phyloP scores from a whole-genome alignment of 1,140 invertebrate species.

The Matsumurasca onukii region DNA sequence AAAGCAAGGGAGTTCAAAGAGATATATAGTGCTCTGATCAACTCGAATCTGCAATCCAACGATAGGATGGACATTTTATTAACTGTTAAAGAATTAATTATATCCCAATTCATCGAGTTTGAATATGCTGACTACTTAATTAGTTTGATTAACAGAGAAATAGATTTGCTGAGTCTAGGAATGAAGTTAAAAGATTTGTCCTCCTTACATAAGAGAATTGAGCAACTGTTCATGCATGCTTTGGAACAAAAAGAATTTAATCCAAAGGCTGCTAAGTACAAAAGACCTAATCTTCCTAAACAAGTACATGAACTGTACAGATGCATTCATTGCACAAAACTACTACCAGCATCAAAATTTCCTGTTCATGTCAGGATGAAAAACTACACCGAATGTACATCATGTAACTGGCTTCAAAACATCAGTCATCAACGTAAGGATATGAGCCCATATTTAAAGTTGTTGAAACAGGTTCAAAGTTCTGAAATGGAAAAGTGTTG shows the following conservation, averaged over 20 bases:
- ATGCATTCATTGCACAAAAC: conserved; percentile 33
- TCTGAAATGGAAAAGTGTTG: conserved; percentile 35
- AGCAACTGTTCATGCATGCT: conserved; percentile 35
- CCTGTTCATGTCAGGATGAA: conserved; percentile 33
- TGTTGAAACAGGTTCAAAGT: conserved; percentile 33
- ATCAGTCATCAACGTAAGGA: conserved; percentile 34
- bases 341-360: conserved; percentile 33
- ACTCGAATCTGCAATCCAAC: conserved; percentile 50
- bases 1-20: conserved; percentile 60
- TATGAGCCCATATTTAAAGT: conserved; percentile 34
- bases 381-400: conserved; percentile 31
- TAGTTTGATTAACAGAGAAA: conserved; percentile 61
- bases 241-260: conserved; percentile 36
- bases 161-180: conserved; percentile 54
- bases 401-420: conserved; percentile 36
- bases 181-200: conserved; percentile 53
- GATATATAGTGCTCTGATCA: conserved; percentile 56
- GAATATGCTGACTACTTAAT: conserved; percentile 53
- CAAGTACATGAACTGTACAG: conserved; percentile 8
- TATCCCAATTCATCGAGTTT: conserved; percentile 52
- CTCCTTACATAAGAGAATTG: conserved; percentile 58
- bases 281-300: conserved; percentile 14
- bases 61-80: conserved; percentile 59
- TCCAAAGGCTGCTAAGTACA: conserved; percentile 25
- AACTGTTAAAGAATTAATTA: conserved; percentile 55